Evolutionary conservation across 2,888 invertebrate species (phyloP).

Genomic region (Coenonympha glycerion): DNA sequence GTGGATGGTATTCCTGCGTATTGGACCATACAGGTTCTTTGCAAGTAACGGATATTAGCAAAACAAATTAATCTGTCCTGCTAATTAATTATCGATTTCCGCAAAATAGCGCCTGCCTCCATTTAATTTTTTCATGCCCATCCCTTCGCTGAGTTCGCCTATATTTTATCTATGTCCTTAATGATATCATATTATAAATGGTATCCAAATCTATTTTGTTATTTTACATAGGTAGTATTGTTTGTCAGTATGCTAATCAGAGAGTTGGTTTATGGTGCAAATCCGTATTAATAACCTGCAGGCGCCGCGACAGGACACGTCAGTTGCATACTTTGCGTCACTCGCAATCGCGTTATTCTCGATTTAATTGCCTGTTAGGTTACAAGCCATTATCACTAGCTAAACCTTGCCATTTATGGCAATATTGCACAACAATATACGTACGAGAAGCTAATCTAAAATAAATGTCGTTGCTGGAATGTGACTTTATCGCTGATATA

Average conservation of each 20-base stretch:
- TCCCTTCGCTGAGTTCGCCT: no score
- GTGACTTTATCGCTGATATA: neutral
- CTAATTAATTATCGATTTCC: no score
- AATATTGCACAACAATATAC: conserved; percentile 5
- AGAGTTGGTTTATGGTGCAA: neutral
- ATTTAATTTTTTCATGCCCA: no score
- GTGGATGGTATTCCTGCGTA: no score
- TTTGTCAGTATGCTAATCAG: neutral
- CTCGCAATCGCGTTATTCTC: conserved; percentile 41
- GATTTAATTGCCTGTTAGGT: conserved; percentile 19
- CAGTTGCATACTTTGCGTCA: conserved; percentile 39
- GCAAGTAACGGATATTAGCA: no score
- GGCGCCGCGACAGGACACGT: conserved; percentile 30
- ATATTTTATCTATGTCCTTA: no score
- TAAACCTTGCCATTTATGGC: conserved; percentile 13
- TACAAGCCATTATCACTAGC: conserved; percentile 12
- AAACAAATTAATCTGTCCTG: no score
- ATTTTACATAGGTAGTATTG: neutral
- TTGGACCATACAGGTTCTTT: no score
- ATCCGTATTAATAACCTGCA: neutral
- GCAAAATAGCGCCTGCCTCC: no score
- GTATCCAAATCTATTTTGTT: no score
- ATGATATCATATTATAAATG: no score
- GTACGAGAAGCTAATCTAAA: conserved; percentile 1
- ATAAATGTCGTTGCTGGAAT: neutral